Evolutionary conservation across 2,888 invertebrate species (phyloP), one percentile per base, ranked within the genome.

Genomic region (Eucera pruinosa): DNA sequence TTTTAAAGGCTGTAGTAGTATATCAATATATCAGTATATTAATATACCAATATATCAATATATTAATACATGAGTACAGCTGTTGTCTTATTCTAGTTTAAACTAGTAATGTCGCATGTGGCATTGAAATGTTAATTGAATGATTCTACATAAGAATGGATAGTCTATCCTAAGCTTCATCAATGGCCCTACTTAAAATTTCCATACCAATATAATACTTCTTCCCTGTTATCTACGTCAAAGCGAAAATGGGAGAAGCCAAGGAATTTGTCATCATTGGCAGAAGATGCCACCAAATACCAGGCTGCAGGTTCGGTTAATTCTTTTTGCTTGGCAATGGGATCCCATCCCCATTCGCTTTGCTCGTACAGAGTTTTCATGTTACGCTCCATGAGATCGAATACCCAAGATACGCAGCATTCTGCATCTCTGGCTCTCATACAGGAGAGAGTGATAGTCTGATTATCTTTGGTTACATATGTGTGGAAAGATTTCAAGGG

Each of bases 191-290:
- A n/a, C n/a, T n/a, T n/a, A 20, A 48, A 13, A 47, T 73, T 1
- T 71, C 69, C 90, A 89, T 91, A 95, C 96, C 96, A 96, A 89
- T 96, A 96, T 4, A 96, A 88, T n/a, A 96, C 96, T 87, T 94
- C 93, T 48, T 93, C 90, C 0, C 94, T 95, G 86, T 95, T 93
- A 87, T 96, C 96, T 89, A 96, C 92, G 86, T 96, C 96, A 90
- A 96, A 96, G 52, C 96, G 93, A 86, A 96, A 96, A 92, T 96
- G 96, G 20, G 95, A 94, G 89, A 95, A 96, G 0, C 95, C 97
- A n/a, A 96, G 93, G 2, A 94, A 94, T 65, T 92, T 90, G 1
- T 90, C 89, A 25, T 92, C 88, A n/a, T n/a, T n/a, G n/a, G n/a
- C n/a, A 13, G 89, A 84, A 54, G 92, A 90, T 4, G 94, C 95